phyloP scores from a whole-genome alignment of 2,113 vertebrate species.

The Nesoenas mayeri region DNA sequence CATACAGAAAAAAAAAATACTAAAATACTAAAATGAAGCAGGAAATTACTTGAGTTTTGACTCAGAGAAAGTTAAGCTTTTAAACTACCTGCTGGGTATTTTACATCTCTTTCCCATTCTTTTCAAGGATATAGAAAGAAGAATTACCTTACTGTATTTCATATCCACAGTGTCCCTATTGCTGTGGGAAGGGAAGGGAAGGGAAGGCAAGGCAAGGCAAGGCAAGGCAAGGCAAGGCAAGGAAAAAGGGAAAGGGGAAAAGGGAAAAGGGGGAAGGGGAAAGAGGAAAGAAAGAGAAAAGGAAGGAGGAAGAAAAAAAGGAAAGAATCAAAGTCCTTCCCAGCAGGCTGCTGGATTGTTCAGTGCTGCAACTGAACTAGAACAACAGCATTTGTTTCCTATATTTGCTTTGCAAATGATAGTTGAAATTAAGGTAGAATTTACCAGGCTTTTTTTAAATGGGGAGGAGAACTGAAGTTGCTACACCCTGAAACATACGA shows the following conservation, averaged over 20 bases:
- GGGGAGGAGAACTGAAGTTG: not conserved
- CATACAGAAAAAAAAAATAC: slow-evolving; percentile 8
- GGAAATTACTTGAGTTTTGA: not conserved
- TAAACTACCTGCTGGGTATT: not conserved
- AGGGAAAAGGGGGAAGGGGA: not conserved
- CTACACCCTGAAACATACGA: not conserved
- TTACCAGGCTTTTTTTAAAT: not conserved
- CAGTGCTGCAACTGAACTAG: not conserved
- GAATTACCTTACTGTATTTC: not conserved
- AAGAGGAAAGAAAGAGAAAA: not conserved
- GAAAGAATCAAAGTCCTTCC: not conserved
- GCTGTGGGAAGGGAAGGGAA: not conserved
- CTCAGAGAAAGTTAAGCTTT: not conserved
- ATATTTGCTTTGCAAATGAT: not conserved
- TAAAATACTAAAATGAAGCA: not conserved
- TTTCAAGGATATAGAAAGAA: not conserved
- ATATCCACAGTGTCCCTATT: not conserved
- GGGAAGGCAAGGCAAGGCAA: no score
- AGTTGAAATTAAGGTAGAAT: not conserved
- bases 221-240: no score
- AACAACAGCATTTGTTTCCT: not conserved
- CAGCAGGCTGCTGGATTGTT: not conserved
- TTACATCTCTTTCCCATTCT: not conserved
- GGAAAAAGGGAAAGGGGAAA: no score
- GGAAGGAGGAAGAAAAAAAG: no score